Percentiles rank a stretch among this genome's conserved stretches.
These are phyloP conservation scores for Pseudococcus longispinus DNA, from an alignment of 2,888 invertebrate species.

Conservation along the genomic window DNA sequence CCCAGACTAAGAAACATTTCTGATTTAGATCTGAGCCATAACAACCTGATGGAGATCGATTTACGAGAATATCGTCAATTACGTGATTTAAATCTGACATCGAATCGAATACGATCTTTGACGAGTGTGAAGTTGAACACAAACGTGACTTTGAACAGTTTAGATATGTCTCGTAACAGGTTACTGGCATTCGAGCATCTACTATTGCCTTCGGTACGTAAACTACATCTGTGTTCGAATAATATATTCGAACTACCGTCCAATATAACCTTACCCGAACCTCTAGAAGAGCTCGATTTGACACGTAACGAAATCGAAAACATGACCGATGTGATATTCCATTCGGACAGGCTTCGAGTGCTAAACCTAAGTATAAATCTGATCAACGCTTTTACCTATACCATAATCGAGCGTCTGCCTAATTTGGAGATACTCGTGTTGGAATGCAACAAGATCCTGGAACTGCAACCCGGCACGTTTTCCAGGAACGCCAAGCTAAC, in stretches of 20 bases:
- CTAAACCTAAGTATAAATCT: constrained; percentile 62
- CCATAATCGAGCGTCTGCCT: constrained; percentile 63
- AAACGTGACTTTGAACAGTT: not conserved
- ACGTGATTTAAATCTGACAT: constrained; percentile 16
- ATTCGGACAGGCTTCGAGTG: constrained; percentile 58
- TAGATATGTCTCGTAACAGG: constrained; percentile 39
- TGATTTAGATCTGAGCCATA: constrained; percentile 69
- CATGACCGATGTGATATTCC: constrained; percentile 58
- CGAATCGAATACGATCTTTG: constrained; percentile 28
- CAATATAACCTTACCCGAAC: constrained; percentile 9
- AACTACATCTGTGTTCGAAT: constrained; percentile 17
- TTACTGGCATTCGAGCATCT: not conserved
- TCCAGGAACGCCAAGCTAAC: constrained; percentile 63
- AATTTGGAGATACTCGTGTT: constrained; percentile 66
- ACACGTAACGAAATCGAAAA: constrained; percentile 60
- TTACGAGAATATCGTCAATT: not conserved
- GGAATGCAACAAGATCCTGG: constrained; percentile 68
- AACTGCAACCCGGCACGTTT: constrained; percentile 62
- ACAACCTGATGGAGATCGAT: constrained; percentile 59
- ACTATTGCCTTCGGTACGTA: not conserved
- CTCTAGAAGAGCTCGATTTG: constrained; percentile 60
- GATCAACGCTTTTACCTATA: constrained; percentile 58
- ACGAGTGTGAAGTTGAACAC: not conserved
- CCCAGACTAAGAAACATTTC: constrained; percentile 66
- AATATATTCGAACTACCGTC: constrained; percentile 42